phyloP scores from a whole-genome alignment of 2,113 vertebrate genomes.

The Neofelis nebulosa region DNA sequence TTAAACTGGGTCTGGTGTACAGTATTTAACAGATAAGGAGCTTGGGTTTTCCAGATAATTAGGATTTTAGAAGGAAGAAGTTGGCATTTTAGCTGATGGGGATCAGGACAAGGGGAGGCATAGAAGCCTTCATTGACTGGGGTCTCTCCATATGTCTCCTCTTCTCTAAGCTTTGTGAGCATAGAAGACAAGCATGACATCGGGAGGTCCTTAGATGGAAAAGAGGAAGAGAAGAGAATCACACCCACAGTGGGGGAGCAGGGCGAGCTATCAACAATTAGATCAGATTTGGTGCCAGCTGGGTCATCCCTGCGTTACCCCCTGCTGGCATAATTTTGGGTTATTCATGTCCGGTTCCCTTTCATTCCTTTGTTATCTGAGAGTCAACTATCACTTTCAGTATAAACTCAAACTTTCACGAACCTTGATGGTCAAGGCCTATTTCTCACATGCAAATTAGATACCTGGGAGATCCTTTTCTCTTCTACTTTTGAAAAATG shows the following conservation, averaged over 20 bases:
- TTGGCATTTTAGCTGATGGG: not conserved
- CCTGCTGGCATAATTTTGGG: too few relatives aligned
- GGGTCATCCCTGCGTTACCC: too few relatives aligned
- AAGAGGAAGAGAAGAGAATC: not conserved
- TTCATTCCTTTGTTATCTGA: not conserved
- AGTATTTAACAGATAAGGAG: not conserved
- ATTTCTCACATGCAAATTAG: conserved; percentile 53
- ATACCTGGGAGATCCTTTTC: conserved; percentile 32
- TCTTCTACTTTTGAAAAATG: conserved; percentile 57
- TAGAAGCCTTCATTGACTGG: not conserved
- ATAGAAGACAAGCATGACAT: not conserved
- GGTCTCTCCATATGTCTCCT: not conserved
- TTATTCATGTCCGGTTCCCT: accelerated
- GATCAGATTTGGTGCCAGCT: not conserved
- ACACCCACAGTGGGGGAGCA: not conserved
- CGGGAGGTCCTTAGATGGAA: not conserved
- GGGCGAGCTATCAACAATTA: not conserved
- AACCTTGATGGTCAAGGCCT: not conserved
- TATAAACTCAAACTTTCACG: not conserved
- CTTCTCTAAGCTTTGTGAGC: not conserved
- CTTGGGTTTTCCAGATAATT: not conserved
- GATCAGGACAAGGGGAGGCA: not conserved
- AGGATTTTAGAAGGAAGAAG: not conserved
- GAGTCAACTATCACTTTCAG: not conserved
- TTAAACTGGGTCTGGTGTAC: not conserved